Evolutionary conservation across 2,888 invertebrate genomes (phyloP), one percentile per base, ranked within the genome.

Genomic region (Leptothorax acervorum): DNA sequence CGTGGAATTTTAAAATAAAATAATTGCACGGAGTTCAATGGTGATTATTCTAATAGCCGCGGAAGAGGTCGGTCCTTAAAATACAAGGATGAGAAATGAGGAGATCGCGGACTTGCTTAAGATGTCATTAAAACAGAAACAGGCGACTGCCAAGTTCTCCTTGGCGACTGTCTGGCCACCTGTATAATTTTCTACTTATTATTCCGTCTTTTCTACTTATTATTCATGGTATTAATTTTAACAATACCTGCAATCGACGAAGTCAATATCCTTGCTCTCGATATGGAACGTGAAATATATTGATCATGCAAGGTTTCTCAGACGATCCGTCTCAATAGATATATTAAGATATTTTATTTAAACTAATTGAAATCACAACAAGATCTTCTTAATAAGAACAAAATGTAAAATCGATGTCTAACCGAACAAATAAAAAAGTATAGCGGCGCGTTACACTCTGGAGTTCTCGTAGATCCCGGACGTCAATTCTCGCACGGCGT

Each of bases 61-160:
- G 51, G 3, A 12, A 63, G 15, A 35, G 63, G 18, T 74, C 42
- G 57, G 51, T 71, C 8, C n/a, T 62, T 11, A 62, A 71, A 71
- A 39, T 71, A 68, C 28, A 82, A 74, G 66, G 48, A 63, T 28
- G 35, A 68, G 31, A 55, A 48, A 23, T 48, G 31, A 18, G 45
- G 51, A 70, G 65, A 62, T 76, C 53, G 63, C 62, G 63, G 39
- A 76, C 39, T 66, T 83, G 45, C 65, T 51, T 31, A 79, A 84
- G 39, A 87, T 84, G 76, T 71, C 83, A 79, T 84, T 73, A 23
- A 86, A 90, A 90, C 86, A 86, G 81, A 88, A 88, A 90, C 89
- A 90, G 83, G 65, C 48, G 86, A 82, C 83, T 74, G 74, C 55
- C 79, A 51, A 73, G 60, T 85, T 86, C 84, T 74, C 86, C 86